phyloP scores from a whole-genome alignment of 1,140 invertebrate species.

The Papilio polyxenes region DNA sequence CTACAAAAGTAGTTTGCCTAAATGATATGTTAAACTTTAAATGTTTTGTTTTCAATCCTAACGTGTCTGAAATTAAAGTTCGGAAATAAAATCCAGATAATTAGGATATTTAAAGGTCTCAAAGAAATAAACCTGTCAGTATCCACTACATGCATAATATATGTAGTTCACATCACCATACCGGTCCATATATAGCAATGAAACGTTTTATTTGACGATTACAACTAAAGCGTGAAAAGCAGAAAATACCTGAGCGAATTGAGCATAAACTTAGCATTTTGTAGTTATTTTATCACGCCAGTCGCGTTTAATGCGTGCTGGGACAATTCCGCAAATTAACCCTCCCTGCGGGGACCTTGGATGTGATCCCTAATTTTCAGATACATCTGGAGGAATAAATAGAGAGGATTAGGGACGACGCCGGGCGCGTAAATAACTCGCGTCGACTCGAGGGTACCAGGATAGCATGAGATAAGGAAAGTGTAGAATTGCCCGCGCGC shows the following conservation, averaged over 20 bases:
- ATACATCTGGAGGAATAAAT: slow-evolving; percentile 79
- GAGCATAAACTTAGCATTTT: slow-evolving; percentile 14
- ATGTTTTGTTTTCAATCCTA: background rate
- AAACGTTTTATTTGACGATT: background rate
- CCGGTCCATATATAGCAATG: background rate
- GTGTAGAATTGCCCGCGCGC: slow-evolving; percentile 57
- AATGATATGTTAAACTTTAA: slow-evolving; percentile 33
- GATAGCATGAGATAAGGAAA: slow-evolving; percentile 65
- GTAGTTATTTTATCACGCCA: slow-evolving; percentile 30
- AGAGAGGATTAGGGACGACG: slow-evolving; percentile 77
- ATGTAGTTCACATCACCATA: background rate
- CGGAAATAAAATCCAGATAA: background rate
- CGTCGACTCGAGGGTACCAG: slow-evolving; percentile 55
- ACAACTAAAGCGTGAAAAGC: background rate
- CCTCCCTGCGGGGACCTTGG: slow-evolving; percentile 53
- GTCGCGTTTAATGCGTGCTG: slow-evolving; percentile 39
- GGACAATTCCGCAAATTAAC: slow-evolving; percentile 71
- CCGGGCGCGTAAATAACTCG: slow-evolving; percentile 74
- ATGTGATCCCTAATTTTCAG: slow-evolving; percentile 80
- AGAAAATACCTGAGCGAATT: slow-evolving; percentile 15
- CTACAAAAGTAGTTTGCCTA: slow-evolving; percentile 29
- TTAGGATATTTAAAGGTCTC: background rate
- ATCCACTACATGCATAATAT: background rate
- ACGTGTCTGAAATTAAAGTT: slow-evolving; percentile 4
- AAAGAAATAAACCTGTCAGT: background rate